phyloP scores from a whole-genome alignment of 2,113 vertebrate genomes.

The Dicerorhinus sumatrensis region DNA sequence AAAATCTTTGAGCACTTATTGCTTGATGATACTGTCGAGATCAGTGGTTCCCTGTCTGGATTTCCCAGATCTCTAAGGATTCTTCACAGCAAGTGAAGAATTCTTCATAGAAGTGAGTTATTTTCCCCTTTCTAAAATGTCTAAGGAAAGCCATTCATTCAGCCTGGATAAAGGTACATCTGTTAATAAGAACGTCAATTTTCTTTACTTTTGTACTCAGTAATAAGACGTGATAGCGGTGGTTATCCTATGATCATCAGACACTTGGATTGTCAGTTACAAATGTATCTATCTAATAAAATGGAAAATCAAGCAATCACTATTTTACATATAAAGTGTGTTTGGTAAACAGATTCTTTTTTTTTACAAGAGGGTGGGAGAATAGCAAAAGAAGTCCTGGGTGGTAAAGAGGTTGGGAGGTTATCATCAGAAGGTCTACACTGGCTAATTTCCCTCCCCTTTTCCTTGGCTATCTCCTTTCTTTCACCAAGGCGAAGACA shows the following conservation, averaged over 20 bases:
- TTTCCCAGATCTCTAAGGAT: not conserved
- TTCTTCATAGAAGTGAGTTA: not conserved
- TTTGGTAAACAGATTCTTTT: not conserved
- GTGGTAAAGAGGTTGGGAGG: not conserved
- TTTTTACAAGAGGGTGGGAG: not conserved
- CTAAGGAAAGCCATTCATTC: constrained; percentile 27
- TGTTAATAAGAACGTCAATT: not conserved
- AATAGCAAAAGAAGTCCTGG: not conserved
- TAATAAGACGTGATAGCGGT: not conserved
- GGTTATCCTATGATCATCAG: not conserved
- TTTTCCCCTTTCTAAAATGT: constrained; percentile 30
- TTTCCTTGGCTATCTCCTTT: not conserved
- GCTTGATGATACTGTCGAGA: not conserved
- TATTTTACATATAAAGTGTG: not conserved
- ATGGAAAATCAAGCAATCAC: constrained; percentile 12
- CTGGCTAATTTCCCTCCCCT: not conserved
- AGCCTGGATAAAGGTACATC: not conserved
- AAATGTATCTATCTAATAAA: constrained; percentile 28
- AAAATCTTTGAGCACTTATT: not conserved
- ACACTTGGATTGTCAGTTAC: not conserved
- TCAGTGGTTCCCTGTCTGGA: not conserved
- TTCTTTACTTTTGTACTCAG: constrained; percentile 31
- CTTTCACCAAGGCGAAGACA: not conserved
- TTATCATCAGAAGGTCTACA: not conserved
- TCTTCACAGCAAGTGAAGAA: not conserved